Percentiles rank a stretch among this genome's conserved stretches.
phyloP scores from a whole-genome alignment of 2,797 vertebrate genomes.

The Tokudaia tokunoshimensis region DNA sequence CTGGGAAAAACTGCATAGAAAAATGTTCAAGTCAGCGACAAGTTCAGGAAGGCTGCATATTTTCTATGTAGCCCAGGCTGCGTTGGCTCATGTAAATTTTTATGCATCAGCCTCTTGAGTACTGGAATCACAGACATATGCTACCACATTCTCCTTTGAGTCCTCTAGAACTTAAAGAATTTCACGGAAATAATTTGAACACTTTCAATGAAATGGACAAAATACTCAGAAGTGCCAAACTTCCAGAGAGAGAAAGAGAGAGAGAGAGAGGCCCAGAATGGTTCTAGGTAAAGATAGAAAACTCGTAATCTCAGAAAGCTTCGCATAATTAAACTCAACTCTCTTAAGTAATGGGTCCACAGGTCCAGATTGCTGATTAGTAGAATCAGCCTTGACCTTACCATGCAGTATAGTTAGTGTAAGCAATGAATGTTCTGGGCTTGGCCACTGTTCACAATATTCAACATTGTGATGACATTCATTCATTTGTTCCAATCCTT shows the following conservation, averaged over 20 bases:
- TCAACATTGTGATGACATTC: neutral
- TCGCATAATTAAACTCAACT: neutral
- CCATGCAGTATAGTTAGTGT: neutral
- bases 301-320: neutral
- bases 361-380: neutral
- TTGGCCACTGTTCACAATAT: neutral
- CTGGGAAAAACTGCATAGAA: neutral
- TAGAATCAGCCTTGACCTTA: neutral
- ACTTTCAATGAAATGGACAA: neutral
- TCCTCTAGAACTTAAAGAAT: constrained; percentile 22
- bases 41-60: too few species aligned
- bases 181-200: neutral
- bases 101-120: neutral
- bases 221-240: neutral
- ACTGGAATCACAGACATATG: neutral
- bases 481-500: neutral
- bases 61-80: neutral
- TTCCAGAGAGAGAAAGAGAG: neutral
- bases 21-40: neutral
- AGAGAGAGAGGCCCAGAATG: neutral
- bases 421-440: neutral
- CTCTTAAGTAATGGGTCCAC: neutral
- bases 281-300: neutral
- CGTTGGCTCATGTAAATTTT: neutral
- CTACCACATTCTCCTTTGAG: neutral